Evolutionary conservation across 2,888 invertebrate genomes (phyloP), one percentile per base, ranked within the genome.

Genomic region (Andrena dorsata): DNA sequence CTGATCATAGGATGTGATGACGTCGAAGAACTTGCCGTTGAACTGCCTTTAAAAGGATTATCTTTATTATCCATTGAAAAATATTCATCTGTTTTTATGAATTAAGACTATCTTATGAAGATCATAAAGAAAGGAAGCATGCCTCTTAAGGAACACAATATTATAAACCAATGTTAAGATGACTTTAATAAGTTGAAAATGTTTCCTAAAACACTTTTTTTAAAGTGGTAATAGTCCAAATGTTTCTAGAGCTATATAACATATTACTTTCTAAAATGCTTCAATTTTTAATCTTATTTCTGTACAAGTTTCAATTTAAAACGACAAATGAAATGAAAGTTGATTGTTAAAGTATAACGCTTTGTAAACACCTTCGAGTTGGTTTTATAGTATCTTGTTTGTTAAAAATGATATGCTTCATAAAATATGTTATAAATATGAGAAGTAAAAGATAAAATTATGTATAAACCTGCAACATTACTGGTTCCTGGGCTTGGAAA

Each of bases 401-500:
- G 23, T 26, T 20, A 8, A 26, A 56, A 23, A 10, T 20, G n/a
- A 20, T 53, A 23, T 23, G n/a, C 49, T 49, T 49, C 49, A 49
- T 49, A 49, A 49, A 49, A 49, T n/a, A 49, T 49, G n/a, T 49
- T 49, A n/a, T n/a, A n/a, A n/a, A n/a, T 30, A 4, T 35, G 16
- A 28, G 49, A 35, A 61, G 7, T 41, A 6, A 10, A 51, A 75
- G n/a, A 0, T 20, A 69, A 51, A 35, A 23, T 32, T 60, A 35
- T 53, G 63, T 58, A 76, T 69, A 30, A 70, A 93, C 93, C 93
- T 90, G 93, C 91, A 56, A 92, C 16, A 76, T 93, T 92, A 79
- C 92, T 93, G 23, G 93, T 92, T 80, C 93, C 91, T 47, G 94
- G 94, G 87, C 93, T 93, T 35, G 93, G 93, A 86, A 92, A 93